phyloP scores from a whole-genome alignment of 2,113 vertebrate species.

The Uropsilus gracilis region DNA sequence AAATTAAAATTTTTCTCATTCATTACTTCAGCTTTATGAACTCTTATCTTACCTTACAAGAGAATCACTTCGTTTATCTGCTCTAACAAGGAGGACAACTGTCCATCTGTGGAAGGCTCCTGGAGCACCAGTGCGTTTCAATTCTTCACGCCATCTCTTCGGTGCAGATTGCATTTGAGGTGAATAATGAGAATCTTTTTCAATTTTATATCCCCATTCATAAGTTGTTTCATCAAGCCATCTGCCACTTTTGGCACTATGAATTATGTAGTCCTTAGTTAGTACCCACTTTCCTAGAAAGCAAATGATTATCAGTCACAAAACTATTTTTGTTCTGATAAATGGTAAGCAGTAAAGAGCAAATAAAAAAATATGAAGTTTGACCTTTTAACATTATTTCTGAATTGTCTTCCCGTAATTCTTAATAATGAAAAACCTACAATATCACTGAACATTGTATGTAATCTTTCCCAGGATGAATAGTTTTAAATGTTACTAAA shows the following conservation, averaged over 20 bases:
- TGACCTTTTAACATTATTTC: slow-evolving; percentile 70
- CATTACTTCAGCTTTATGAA: slow-evolving; percentile 61
- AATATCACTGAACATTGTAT: slow-evolving; percentile 47
- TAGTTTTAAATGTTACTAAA: slow-evolving; percentile 22
- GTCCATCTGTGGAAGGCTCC: slow-evolving; percentile 97
- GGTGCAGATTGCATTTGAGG: slow-evolving; percentile 90
- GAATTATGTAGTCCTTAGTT: slow-evolving; percentile 94
- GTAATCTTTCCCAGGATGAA: slow-evolving; percentile 50
- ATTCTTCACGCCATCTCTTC: slow-evolving; percentile 90
- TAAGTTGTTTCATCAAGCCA: slow-evolving; percentile 95
- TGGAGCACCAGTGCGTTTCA: slow-evolving; percentile 83
- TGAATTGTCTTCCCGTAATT: slow-evolving; percentile 40
- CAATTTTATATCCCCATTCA: slow-evolving; percentile 92
- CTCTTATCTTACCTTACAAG: slow-evolving; percentile 89
- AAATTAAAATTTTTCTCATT: neutral
- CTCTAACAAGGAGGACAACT: slow-evolving; percentile 89
- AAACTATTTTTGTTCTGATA: slow-evolving; percentile 80
- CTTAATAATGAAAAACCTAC: slow-evolving; percentile 45
- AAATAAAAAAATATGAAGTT: slow-evolving; percentile 80
- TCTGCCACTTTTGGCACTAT: slow-evolving; percentile 92
- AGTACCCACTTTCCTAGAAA: slow-evolving; percentile 97
- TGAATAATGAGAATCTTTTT: slow-evolving; percentile 87
- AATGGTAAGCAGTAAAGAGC: slow-evolving; percentile 83
- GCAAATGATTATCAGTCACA: slow-evolving; percentile 84
- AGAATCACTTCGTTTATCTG: slow-evolving; percentile 86